A percentile compares a stretch with the other conserved stretches of the same genome.
Evolutionary conservation across 2,888 invertebrate genomes (phyloP).

Genomic region (Drosophila seclusa): DNA sequence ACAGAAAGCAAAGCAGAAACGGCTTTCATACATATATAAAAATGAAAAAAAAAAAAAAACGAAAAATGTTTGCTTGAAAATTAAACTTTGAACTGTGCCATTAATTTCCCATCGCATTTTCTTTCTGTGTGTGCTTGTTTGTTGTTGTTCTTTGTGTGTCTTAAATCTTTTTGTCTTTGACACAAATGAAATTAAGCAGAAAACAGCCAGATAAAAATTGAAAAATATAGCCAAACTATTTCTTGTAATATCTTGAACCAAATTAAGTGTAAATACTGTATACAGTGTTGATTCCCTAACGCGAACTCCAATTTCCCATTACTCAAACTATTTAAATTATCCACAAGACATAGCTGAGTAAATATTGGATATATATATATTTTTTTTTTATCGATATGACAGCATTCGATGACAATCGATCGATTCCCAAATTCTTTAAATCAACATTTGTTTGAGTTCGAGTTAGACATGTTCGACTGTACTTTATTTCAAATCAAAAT

Average conservation of each 20-base stretch:
- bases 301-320: background rate
- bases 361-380: background rate
- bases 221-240: background rate
- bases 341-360: background rate
- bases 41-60: constrained; percentile 1
- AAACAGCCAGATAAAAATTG: constrained; percentile 33
- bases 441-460: background rate
- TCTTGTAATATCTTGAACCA: background rate
- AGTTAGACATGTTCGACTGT: background rate
- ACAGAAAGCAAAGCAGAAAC: constrained; percentile 36
- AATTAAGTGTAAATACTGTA: background rate
- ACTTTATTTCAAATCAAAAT: constrained; percentile 14
- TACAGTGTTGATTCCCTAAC: background rate
- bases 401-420: background rate
- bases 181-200: constrained; percentile 44
- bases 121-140: constrained; percentile 10
- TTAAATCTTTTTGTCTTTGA: constrained; percentile 2
- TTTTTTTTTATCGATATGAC: background rate
- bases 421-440: background rate
- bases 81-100: constrained; percentile 79
- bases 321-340: background rate
- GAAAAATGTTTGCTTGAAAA: constrained; percentile 64
- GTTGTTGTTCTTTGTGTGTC: constrained; percentile 12
- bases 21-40: background rate
- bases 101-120: constrained; percentile 59